Conservation (phyloP, 2,888 invertebrate genomes). For the Alentia gelatinosa region DNA sequence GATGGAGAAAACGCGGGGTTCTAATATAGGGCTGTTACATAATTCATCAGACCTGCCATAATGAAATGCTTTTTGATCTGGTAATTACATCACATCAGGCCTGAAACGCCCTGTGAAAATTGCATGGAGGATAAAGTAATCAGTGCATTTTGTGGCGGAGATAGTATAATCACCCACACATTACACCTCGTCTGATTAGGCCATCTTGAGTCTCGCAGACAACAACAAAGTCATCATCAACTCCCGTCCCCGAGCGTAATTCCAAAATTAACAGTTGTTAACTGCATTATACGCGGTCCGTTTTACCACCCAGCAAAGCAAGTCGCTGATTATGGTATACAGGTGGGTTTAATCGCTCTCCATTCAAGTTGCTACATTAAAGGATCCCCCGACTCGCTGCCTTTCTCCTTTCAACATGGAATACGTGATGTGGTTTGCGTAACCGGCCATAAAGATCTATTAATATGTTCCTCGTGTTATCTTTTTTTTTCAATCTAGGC, state of each 20-base stretch:
- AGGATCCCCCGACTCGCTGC: background rate
- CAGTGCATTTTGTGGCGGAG: constrained; percentile 30
- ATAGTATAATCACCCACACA: constrained; percentile 28
- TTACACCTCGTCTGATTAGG: constrained; percentile 11
- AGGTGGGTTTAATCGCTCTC: background rate
- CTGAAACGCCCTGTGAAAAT: constrained; percentile 17
- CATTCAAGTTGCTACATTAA: background rate
- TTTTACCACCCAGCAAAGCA: background rate
- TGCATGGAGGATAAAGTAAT: constrained; percentile 20
- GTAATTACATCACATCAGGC: constrained; percentile 41
- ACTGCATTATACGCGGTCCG: background rate
- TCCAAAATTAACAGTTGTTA: constrained; percentile 8
- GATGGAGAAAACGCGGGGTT: too few relatives aligned
- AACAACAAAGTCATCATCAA: constrained; percentile 26
- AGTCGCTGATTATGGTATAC: background rate
- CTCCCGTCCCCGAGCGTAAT: background rate
- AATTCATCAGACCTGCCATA: constrained; percentile 35
- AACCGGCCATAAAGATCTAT: background rate
- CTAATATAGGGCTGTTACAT: constrained; percentile 41
- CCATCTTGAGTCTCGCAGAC: background rate
- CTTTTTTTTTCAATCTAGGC: background rate
- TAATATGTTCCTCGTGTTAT: background rate
- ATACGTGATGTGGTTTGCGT: background rate
- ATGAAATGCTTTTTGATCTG: constrained; percentile 52
- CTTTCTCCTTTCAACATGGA: background rate